Conservation (phyloP, 1,140 invertebrate species). For the Drosophila paulistorum region DNA sequence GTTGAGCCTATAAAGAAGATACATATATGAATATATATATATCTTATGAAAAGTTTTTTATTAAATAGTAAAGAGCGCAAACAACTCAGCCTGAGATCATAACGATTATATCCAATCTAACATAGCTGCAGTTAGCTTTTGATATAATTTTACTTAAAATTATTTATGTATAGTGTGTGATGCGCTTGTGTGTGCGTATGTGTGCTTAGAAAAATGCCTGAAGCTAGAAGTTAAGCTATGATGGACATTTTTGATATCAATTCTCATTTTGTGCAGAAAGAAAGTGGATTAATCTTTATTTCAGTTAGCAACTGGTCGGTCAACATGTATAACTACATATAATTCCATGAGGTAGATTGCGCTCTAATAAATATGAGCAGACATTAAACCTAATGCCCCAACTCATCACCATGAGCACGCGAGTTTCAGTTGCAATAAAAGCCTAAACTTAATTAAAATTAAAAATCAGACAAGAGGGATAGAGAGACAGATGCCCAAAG, state of each 20-base stretch:
- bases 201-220: not conserved
- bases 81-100: too few relatives aligned
- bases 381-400: slow-evolving; percentile 76
- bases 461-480: slow-evolving; percentile 4
- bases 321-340: slow-evolving; percentile 8
- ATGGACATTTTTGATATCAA: slow-evolving; percentile 11
- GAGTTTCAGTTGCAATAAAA: slow-evolving; percentile 52
- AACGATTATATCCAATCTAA: too few relatives aligned
- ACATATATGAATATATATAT: too few relatives aligned
- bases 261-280: slow-evolving; percentile 4
- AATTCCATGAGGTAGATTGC: slow-evolving; percentile 56
- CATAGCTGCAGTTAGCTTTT: too few relatives aligned
- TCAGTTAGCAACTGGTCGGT: slow-evolving; percentile 10
- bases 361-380: slow-evolving; percentile 79
- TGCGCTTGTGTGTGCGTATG: not conserved
- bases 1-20: too few relatives aligned
- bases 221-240: slow-evolving; percentile 1
- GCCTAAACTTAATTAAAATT: slow-evolving; percentile 71
- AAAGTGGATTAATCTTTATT: slow-evolving; percentile 13
- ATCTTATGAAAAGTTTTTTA: too few relatives aligned
- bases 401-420: slow-evolving; percentile 80
- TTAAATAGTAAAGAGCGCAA: too few relatives aligned
- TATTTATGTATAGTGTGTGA: too few relatives aligned
- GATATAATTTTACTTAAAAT: too few relatives aligned
- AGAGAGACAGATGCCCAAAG: slow-evolving; percentile 17